Evolutionary conservation across 2,888 invertebrate genomes (phyloP).

Genomic region (Ophion slaviceki): DNA sequence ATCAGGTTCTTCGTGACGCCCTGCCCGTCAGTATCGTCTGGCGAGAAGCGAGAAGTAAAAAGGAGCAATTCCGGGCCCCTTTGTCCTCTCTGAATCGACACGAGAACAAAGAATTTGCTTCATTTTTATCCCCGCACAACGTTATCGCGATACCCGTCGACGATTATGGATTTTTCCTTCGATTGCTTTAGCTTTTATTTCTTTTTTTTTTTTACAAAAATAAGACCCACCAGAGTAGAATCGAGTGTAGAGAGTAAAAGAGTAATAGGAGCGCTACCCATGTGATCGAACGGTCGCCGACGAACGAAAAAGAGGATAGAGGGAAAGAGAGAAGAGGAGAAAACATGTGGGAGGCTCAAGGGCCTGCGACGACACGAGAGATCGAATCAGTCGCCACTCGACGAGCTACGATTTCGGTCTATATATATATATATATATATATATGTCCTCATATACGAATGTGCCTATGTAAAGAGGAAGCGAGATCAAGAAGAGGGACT

Average conservation of each 20-base stretch:
- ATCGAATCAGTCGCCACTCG: slow-evolving; percentile 61
- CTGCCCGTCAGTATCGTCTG: neutral
- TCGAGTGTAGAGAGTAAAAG: neutral
- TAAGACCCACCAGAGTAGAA: neutral
- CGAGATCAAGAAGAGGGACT: slow-evolving; percentile 30
- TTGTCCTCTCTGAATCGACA: neutral
- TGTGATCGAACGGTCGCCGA: slow-evolving; percentile 16
- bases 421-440: neutral
- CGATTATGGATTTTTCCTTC: neutral
- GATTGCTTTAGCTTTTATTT: neutral
- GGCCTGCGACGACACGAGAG: slow-evolving; percentile 58
- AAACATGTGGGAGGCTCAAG: slow-evolving; percentile 48
- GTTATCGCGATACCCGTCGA: neutral
- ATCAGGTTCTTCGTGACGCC: neutral
- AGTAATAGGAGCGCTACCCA: neutral
- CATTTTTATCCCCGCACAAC: neutral
- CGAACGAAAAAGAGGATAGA: neutral
- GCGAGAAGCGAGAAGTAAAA: neutral
- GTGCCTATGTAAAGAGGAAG: slow-evolving; percentile 14
- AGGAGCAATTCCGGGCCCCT: neutral
- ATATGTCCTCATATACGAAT: neutral
- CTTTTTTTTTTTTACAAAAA: slow-evolving; percentile 14
- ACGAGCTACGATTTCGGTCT: slow-evolving; percentile 33
- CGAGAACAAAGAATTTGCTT: neutral
- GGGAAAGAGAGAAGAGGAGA: slow-evolving; percentile 10